Base-by-base conservation (phyloP, 1,140 invertebrate species). In the Centruroides sculpturatus region DNA sequence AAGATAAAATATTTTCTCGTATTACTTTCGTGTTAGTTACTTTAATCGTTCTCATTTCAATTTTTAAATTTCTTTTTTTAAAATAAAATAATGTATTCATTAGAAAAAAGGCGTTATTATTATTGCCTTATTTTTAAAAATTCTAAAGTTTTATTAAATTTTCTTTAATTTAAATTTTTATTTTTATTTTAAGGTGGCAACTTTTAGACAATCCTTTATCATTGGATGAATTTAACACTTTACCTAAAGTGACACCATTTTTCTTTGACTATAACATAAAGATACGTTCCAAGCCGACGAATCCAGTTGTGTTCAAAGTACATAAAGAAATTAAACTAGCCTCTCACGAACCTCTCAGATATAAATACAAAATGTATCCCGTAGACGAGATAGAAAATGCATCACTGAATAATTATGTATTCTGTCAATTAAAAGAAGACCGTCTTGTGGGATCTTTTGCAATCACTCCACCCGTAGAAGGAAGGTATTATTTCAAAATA, bases 211-310 rank as follows among this genome's bases (percentile, higher is more conserved):
- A 69, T 59, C 74, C 76, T 4, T 69, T 80, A 23, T 73, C 71
- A 9, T 66, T 80, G 55, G 71, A 76, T 4, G 73, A 78, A 52
- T 80, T 80, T 66, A 77, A 79, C 46, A 68, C 70, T 56, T 68
- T 77, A 47, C 78, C 78, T 3, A 71, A 72, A 64, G 70, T 75
- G 13, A 70, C 70, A 13, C 68, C 73, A 47, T 63, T 69, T 55
- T 75, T 75, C 61, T 75, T 73, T 52, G 64, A 68, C 36, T 74
- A 67, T 50, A 66, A 69, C 41, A 65, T 75, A 41, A 70, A 64
- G 56, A 67, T 70, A 13, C 57, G 69, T 34, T 66, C 68, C 9
- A 65, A 66, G 52, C 54, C 66, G n/a, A 60, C 65, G 12, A 70
- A 68, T 63, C 69, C 69, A 10, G 54, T 70, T 11, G 47, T 60